Evolutionary conservation across 2,888 invertebrate genomes (phyloP).

Genomic region (Apodemia mormo): DNA sequence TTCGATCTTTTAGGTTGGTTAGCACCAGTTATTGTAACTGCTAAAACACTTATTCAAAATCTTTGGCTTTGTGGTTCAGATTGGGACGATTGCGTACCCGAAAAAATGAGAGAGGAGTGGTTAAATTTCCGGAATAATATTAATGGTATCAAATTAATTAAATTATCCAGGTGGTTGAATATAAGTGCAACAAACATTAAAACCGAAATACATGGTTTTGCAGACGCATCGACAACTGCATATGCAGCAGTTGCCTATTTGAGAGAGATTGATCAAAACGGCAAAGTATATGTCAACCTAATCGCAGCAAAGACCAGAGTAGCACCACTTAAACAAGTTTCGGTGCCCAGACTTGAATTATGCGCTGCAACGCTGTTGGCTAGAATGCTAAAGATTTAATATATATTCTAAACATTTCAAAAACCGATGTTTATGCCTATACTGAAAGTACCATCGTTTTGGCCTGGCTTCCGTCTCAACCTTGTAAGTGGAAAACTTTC

Average conservation of each 20-base stretch:
- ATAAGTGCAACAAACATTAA: slow-evolving; percentile 7
- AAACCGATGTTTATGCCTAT: slow-evolving; percentile 27
- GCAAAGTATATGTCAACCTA: neutral
- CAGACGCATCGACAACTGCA: slow-evolving; percentile 21
- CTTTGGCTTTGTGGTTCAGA: neutral
- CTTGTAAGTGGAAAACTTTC: slow-evolving; percentile 38
- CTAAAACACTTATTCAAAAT: slow-evolving; percentile 19
- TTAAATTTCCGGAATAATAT: neutral
- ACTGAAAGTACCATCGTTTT: slow-evolving; percentile 28
- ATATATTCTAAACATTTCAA: slow-evolving; percentile 28
- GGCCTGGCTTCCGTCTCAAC: slow-evolving; percentile 36
- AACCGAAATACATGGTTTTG: slow-evolving; percentile 25
- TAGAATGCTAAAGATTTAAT: slow-evolving; percentile 33
- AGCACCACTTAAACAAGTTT: slow-evolving; percentile 31
- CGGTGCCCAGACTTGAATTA: slow-evolving; percentile 31
- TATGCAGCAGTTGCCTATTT: slow-evolving; percentile 2
- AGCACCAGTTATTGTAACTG: slow-evolving; percentile 24
- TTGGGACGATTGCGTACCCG: neutral
- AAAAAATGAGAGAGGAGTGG: neutral
- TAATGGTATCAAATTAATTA: slow-evolving; percentile 18
- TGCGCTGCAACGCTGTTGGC: slow-evolving; percentile 33
- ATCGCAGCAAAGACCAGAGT: slow-evolving; percentile 29
- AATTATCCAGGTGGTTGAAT: slow-evolving; percentile 21
- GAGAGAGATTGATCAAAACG: neutral
- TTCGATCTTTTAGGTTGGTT: slow-evolving; percentile 31